Conservation (phyloP, 2,888 invertebrate species). For the Amiota mariae region DNA sequence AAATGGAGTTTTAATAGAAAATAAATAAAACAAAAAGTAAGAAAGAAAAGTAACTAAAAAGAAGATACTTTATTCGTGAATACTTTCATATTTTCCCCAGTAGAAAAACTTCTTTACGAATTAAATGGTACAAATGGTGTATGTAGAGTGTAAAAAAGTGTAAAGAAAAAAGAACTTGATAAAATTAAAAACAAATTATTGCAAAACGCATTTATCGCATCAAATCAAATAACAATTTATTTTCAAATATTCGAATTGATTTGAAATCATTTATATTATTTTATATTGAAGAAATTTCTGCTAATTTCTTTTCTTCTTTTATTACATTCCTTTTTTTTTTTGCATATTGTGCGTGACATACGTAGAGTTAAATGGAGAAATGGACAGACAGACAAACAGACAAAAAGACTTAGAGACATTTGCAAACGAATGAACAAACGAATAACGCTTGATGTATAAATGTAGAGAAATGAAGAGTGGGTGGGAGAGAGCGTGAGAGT, state of each 20-base stretch:
- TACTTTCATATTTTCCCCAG: too few relatives aligned
- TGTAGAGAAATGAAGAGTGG: neutral
- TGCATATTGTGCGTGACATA: constrained; percentile 54
- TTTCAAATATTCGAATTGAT: too few relatives aligned
- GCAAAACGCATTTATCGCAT: too few relatives aligned
- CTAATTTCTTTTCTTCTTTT: too few relatives aligned
- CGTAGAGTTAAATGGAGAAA: constrained; percentile 6
- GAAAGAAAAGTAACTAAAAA: neutral
- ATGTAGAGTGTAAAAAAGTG: neutral
- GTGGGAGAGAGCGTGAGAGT: neutral
- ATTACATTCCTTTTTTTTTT: constrained; percentile 41
- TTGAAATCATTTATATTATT: too few relatives aligned
- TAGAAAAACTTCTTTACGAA: too few relatives aligned
- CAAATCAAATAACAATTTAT: too few relatives aligned
- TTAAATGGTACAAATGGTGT: too few relatives aligned
- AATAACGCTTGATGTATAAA: neutral
- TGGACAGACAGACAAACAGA: neutral
- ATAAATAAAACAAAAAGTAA: neutral
- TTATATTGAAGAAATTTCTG: neutral
- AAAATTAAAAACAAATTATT: too few relatives aligned
- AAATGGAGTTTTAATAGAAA: too few relatives aligned
- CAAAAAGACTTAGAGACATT: neutral
- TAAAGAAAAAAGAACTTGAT: neutral
- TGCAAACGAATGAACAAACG: constrained; percentile 4
- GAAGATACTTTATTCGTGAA: too few relatives aligned